Conservation (phyloP, 2,797 vertebrate genomes). For the Morelia viridis region DNA sequence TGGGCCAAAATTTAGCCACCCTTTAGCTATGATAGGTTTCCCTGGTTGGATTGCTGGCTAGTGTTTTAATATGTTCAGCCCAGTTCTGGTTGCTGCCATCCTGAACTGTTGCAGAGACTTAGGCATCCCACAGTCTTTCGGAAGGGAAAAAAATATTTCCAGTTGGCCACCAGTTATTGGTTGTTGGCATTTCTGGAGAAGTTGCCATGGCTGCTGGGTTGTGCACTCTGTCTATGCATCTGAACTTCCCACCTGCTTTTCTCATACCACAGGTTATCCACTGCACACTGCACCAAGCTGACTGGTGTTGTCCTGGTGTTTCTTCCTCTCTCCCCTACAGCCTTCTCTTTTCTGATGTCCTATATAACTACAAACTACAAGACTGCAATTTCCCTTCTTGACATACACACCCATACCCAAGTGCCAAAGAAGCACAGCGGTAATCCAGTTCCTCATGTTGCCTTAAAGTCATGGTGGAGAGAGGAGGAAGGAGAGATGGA, state of each 20-base stretch:
- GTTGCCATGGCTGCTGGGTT: neutral
- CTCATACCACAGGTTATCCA: neutral
- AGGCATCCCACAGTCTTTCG: neutral
- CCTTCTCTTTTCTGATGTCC: neutral
- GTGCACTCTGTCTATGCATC: neutral
- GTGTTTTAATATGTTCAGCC: neutral
- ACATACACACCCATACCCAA: neutral
- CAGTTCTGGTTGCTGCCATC: neutral
- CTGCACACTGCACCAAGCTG: neutral
- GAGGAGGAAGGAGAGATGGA: neutral
- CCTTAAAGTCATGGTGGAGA: neutral
- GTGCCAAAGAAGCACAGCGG: neutral
- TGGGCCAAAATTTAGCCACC: neutral
- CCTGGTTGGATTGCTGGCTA: neutral
- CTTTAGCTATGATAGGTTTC: neutral
- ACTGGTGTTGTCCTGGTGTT: neutral
- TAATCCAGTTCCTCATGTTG: neutral
- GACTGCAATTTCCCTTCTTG: neutral
- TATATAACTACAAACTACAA: neutral
- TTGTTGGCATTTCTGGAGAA: neutral
- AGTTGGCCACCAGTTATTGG: neutral
- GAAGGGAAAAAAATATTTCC: neutral
- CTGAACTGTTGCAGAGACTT: neutral
- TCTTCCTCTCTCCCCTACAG: neutral
- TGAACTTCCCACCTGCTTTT: neutral